Base-by-base conservation (phyloP, 2,888 invertebrate species). In the Lasius platythorax region DNA sequence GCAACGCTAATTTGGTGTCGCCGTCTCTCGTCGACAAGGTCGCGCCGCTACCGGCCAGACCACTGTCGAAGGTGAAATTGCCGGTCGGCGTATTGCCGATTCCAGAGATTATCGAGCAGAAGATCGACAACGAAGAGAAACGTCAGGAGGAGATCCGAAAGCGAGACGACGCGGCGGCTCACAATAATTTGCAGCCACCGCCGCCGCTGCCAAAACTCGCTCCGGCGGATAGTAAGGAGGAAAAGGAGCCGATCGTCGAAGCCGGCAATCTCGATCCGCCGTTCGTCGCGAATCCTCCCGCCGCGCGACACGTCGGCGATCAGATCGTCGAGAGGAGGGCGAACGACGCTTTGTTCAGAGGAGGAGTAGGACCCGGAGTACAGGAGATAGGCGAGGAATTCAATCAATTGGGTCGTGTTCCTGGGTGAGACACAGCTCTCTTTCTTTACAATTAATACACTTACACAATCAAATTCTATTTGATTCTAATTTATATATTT, bases 321-420 rank as follows among this genome's bases (percentile, higher is more conserved):
- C 92, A 91, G 40, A 83, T 89, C 23, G 82, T 89, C 5, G 91
- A 90, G 1, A 88, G 85, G 56, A 86, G 87, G 8, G 87, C 33
- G 15, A 91, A 91, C 66, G 86, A 89, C 3, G 83, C 85, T 64
- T 92, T 92, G 93, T 88, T 91, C 74, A 91, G 91, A 70, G 91
- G 91, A 18, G 87, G 90, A 64, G 23, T 23, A 23, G 23, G 23
- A 23, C 91, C 91, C 5, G 94, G 94, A 11, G 91, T 94, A 50
- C 95, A 95, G 64, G 95, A 95, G 86, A 90, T 95, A 61, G 95
- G 95, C 2, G 95, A 95, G 11, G 94, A 93, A 75, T 91, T 91
- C 3, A 94, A 94, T 90, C 92, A 93, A 66, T 87, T 93, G 23
- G 93, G 91, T 66, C 92, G 92, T 85, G 85, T 93, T 33, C 88